These are phyloP conservation scores for Heliothis peltigera DNA, from an alignment of 2,888 invertebrate genomes.

Conservation along the genomic window DNA sequence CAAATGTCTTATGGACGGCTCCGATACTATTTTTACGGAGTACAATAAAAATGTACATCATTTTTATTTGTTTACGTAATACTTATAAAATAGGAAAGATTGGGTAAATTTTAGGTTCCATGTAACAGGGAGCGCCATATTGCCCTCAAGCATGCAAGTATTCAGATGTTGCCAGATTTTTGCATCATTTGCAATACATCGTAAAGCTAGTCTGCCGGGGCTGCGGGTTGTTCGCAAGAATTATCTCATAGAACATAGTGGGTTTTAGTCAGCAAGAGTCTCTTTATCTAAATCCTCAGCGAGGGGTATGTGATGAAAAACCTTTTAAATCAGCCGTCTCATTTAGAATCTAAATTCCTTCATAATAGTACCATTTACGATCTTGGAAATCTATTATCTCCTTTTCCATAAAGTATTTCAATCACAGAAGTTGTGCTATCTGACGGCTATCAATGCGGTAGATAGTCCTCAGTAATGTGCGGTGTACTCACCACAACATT, in stretches of 20 bases:
- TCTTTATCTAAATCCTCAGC: no score
- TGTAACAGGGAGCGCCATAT: no score
- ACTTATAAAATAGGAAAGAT: not conserved
- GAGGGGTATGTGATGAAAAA: no score
- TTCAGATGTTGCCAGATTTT: no score
- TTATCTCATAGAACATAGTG: no score
- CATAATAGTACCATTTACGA: not conserved
- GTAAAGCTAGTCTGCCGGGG: no score
- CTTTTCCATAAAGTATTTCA: conserved; percentile 27
- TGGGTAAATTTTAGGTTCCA: no score
- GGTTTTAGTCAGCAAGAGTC: no score
- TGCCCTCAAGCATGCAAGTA: no score
- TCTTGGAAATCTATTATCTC: conserved; percentile 6
- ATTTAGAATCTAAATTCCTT: not conserved
- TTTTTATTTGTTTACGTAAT: not conserved
- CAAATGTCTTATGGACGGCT: conserved; percentile 19
- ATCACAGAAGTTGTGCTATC: conserved; percentile 28
- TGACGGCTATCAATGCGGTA: conserved; percentile 14
- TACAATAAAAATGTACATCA: not conserved
- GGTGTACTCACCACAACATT: conserved; percentile 6
- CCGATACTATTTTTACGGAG: conserved; percentile 2
- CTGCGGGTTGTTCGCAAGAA: no score
- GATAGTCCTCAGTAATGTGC: conserved; percentile 5
- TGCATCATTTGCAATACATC: no score
- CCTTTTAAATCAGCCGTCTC: not conserved